Percentiles rank a stretch among this genome's conserved stretches.
These are phyloP conservation scores for Tenthredo livida DNA, from an alignment of 2,888 invertebrate species.

Conservation along the genomic window DNA sequence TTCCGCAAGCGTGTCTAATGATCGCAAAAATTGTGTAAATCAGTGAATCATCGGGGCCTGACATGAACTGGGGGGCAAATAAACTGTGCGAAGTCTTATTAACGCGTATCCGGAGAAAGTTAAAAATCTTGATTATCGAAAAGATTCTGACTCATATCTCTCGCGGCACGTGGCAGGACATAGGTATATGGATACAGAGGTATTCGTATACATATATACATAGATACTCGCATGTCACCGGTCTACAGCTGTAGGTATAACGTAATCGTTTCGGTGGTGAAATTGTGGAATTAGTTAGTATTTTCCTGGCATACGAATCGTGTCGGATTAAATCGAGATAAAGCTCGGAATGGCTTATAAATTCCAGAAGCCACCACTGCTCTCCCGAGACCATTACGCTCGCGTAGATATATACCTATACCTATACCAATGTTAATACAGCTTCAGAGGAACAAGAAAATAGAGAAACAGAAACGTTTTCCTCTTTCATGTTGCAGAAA, in stretches of 20 bases:
- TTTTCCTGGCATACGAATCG: background rate
- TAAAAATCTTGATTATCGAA: too few species aligned
- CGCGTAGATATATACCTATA: background rate
- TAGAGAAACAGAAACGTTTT: background rate
- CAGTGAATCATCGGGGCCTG: background rate
- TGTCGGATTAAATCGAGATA: slow-evolving; percentile 32
- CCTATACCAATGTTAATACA: slow-evolving; percentile 22
- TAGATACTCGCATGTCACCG: background rate
- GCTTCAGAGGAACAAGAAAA: background rate
- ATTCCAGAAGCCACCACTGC: slow-evolving; percentile 23
- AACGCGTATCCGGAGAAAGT: background rate
- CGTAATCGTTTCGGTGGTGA: background rate
- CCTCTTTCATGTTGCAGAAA: background rate
- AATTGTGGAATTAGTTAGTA: slow-evolving; percentile 1
- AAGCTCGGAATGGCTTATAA: slow-evolving; percentile 23
- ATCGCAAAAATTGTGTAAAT: background rate
- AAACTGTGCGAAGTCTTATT: background rate
- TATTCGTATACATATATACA: background rate
- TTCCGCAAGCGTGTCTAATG: background rate
- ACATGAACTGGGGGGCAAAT: too few species aligned
- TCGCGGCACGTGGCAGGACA: background rate
- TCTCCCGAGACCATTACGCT: slow-evolving; percentile 13
- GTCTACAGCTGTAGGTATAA: background rate
- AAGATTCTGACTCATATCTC: background rate
- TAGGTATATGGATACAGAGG: background rate